Conservation (phyloP, 2,797 vertebrate genomes). For the Acipenser transmontanus region DNA sequence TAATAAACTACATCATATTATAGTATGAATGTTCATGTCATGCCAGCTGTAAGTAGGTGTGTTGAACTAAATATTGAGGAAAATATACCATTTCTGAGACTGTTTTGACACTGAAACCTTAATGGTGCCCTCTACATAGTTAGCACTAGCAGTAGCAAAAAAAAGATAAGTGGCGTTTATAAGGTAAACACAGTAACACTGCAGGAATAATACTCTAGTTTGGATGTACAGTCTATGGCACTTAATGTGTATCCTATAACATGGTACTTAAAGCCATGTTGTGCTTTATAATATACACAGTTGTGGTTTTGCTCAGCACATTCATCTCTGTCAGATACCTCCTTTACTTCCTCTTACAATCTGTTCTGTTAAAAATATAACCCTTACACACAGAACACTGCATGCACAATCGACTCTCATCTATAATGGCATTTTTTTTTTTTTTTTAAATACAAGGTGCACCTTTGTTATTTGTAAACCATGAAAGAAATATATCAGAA, state of each 20-base stretch:
- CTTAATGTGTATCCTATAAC: constrained; percentile 82
- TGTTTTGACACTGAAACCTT: constrained; percentile 64
- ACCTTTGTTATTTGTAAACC: constrained; percentile 92
- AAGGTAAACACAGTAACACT: constrained; percentile 70
- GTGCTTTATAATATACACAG: constrained; percentile 88
- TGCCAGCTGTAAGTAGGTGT: no score
- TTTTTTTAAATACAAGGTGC: constrained; percentile 84
- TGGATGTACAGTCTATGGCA: constrained; percentile 88
- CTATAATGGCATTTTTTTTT: constrained; percentile 62
- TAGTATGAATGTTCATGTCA: neutral
- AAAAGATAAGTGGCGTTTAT: constrained; percentile 50
- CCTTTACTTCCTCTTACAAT: constrained; percentile 71
- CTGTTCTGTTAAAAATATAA: constrained; percentile 80
- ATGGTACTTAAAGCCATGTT: constrained; percentile 78
- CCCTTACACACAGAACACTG: constrained; percentile 75
- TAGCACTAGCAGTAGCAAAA: constrained; percentile 32
- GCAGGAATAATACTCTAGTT: constrained; percentile 70
- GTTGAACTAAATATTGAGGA: constrained; percentile 14
- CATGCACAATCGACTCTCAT: constrained; percentile 73
- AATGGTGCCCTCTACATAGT: constrained; percentile 61
- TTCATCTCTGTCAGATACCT: constrained; percentile 82
- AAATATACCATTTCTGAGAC: constrained; percentile 65
- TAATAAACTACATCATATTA: neutral
- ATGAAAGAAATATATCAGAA: constrained; percentile 59
- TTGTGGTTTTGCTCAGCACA: constrained; percentile 87